Conservation (phyloP, 2,797 vertebrate genomes). For the Psittacula derbiana region DNA sequence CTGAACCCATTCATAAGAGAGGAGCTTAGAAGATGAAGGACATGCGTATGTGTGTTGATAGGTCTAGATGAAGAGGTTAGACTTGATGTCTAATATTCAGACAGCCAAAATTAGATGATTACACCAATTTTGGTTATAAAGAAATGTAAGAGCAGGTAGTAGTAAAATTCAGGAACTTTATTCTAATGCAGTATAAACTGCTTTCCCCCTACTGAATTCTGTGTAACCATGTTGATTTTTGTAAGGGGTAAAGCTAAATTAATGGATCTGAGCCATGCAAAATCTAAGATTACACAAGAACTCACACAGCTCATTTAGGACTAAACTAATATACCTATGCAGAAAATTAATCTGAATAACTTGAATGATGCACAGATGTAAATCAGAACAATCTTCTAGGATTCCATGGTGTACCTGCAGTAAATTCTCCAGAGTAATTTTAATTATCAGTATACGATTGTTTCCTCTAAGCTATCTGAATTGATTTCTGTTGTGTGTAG, state of each 20-base stretch:
- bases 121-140: neutral
- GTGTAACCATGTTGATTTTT: neutral
- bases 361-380: neutral
- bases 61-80: neutral
- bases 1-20: neutral
- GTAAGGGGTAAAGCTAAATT: neutral
- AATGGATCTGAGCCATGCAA: neutral
- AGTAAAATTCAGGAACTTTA: neutral
- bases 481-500: fast-evolving
- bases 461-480: neutral
- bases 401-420: neutral
- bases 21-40: neutral
- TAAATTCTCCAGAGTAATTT: neutral
- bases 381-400: neutral
- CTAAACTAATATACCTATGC: neutral
- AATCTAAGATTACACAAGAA: neutral
- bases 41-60: neutral
- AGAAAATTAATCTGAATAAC: neutral
- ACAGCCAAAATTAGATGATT: neutral
- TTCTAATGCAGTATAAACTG: neutral
- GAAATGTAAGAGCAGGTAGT: neutral
- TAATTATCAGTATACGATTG: neutral
- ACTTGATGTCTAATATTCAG: neutral
- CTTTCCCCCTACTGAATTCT: neutral
- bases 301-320: neutral